These are phyloP conservation scores for Borostomias antarcticus DNA, from an alignment of 2,797 vertebrate genomes.

Conservation along the genomic window DNA sequence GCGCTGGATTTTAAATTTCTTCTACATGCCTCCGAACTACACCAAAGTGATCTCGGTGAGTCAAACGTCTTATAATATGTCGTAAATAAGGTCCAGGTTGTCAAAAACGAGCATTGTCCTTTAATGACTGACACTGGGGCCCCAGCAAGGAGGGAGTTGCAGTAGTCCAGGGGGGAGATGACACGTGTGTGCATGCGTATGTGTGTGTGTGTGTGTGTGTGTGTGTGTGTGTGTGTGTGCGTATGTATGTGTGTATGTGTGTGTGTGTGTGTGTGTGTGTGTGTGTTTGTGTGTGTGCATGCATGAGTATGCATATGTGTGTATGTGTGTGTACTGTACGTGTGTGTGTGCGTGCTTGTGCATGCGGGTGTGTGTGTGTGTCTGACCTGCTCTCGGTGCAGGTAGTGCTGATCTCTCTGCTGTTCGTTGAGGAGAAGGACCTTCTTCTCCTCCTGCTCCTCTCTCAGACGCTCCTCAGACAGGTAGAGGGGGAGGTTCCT, in stretches of 20 bases:
- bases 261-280: conserved; percentile 5
- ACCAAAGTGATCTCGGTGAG: no score
- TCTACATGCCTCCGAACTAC: no score
- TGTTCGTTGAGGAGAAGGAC: conserved; percentile 71
- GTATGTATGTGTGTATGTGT: conserved; percentile 3
- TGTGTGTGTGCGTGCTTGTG: neutral
- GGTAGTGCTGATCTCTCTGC: conserved; percentile 66
- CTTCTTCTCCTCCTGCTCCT: conserved; percentile 71
- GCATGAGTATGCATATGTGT: no score
- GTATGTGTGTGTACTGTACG: neutral
- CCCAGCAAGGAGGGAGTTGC: no score
- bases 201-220: neutral
- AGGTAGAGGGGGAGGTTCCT: conserved; percentile 68
- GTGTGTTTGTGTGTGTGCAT: neutral
- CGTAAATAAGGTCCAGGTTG: no score
- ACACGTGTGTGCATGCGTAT: neutral
- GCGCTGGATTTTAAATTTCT: no score
- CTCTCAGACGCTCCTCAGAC: conserved; percentile 61
- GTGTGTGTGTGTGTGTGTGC: neutral
- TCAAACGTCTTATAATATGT: no score
- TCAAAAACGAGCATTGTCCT: no score
- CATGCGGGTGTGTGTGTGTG: neutral
- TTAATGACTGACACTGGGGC: no score
- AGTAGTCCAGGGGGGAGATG: no score
- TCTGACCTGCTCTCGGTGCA: conserved; percentile 73